These are phyloP conservation scores for Tiaroga cobitis DNA, from an alignment of 2,797 vertebrate species.

Conservation along the genomic window DNA sequence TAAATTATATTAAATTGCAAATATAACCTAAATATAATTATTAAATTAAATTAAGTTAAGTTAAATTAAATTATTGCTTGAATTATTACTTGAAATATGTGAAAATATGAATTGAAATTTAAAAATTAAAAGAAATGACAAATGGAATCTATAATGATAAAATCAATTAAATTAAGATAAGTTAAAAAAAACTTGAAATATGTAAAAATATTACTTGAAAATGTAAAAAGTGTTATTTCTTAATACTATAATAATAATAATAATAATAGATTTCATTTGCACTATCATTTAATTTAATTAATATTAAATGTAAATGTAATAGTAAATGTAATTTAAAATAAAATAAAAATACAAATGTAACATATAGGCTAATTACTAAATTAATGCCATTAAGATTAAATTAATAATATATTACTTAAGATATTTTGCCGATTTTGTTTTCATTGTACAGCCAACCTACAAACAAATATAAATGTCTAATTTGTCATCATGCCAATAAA, in stretches of 20 bases:
- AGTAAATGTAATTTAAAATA: too few relatives aligned
- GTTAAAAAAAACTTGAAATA: not conserved
- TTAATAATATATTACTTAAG: not conserved
- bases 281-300: not conserved
- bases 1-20: too few relatives aligned
- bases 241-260: not conserved
- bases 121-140: too few relatives aligned
- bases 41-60: too few relatives aligned
- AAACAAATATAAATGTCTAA: not conserved
- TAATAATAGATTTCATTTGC: not conserved
- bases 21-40: too few relatives aligned
- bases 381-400: not conserved
- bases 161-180: too few relatives aligned
- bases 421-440: not conserved
- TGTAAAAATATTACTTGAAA: not conserved
- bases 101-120: too few relatives aligned
- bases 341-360: not conserved
- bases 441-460: not conserved
- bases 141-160: too few relatives aligned
- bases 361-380: not conserved
- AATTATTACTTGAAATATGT: not conserved
- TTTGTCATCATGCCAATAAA: conserved; percentile 7
- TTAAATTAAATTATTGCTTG: too few relatives aligned
- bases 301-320: not conserved
- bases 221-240: not conserved